phyloP scores from a whole-genome alignment of 2,113 vertebrate species.

The Oceanites oceanicus region DNA sequence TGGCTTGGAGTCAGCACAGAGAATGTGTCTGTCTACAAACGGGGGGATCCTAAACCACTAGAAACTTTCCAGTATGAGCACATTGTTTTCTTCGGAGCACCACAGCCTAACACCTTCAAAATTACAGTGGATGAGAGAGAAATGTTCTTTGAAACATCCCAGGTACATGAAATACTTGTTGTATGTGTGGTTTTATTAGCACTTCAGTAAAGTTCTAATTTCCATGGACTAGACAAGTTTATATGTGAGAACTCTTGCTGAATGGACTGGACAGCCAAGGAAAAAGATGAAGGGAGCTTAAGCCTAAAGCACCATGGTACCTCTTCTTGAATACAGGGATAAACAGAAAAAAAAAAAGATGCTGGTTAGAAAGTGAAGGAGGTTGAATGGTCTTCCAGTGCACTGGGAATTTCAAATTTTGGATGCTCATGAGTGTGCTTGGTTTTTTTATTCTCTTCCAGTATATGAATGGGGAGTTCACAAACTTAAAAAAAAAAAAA shows the following conservation, averaged over 20 bases:
- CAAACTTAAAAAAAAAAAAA: neutral
- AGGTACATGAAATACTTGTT: constrained; percentile 70
- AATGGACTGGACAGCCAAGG: neutral
- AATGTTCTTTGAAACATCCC: constrained; percentile 91
- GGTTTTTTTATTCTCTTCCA: neutral
- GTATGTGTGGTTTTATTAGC: neutral
- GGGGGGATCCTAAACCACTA: constrained; percentile 84
- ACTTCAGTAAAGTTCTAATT: neutral
- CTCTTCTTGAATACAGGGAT: neutral
- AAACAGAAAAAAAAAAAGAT: neutral
- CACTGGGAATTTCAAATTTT: neutral
- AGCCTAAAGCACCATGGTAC: neutral
- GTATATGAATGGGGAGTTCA: neutral
- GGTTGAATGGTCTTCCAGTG: neutral
- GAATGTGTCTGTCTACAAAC: constrained; percentile 87
- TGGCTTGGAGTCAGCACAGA: constrained; percentile 88
- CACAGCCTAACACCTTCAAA: constrained; percentile 87
- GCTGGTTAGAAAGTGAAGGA: neutral
- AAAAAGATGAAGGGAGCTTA: neutral
- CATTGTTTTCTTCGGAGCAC: constrained; percentile 88
- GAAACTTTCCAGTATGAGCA: constrained; percentile 90
- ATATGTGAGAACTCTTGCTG: neutral
- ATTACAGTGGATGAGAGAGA: constrained; percentile 93
- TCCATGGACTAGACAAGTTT: neutral
- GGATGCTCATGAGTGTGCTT: neutral